Conservation (phyloP, 2,888 invertebrate genomes). For the Cheilosia variabilis region DNA sequence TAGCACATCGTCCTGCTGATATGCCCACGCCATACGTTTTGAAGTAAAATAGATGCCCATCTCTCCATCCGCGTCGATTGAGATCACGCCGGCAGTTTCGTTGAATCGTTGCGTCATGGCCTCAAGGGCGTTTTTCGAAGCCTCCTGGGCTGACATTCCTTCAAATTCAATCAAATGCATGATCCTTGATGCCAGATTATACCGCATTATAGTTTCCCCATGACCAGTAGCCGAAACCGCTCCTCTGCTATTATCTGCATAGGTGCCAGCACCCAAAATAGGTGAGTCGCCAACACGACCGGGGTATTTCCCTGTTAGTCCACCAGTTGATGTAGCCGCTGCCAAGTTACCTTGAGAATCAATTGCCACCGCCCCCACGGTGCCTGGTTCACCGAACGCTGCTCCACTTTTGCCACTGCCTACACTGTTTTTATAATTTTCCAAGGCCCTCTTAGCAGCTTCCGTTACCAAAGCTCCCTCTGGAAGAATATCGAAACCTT, state of each 20-base stretch:
- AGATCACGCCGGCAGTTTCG: slow-evolving; percentile 90
- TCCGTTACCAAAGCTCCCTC: slow-evolving; percentile 88
- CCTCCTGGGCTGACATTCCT: slow-evolving; percentile 85
- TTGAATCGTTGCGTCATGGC: slow-evolving; percentile 88
- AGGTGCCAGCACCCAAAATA: slow-evolving; percentile 89
- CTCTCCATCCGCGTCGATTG: slow-evolving; percentile 85
- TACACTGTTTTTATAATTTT: slow-evolving; percentile 80
- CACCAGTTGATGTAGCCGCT: slow-evolving; percentile 93
- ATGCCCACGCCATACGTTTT: slow-evolving; percentile 63
- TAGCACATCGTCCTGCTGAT: slow-evolving; percentile 42
- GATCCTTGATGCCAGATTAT: slow-evolving; percentile 89
- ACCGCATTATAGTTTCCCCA: slow-evolving; percentile 92
- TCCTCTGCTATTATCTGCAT: slow-evolving; percentile 89
- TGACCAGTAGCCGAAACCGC: slow-evolving; percentile 93
- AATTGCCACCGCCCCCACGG: slow-evolving; percentile 93
- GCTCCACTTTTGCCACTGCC: slow-evolving; percentile 1
- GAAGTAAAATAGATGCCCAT: slow-evolving; percentile 63
- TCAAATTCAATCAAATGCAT: slow-evolving; percentile 87
- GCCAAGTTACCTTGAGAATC: slow-evolving; percentile 87
- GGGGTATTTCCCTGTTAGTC: slow-evolving; percentile 90
- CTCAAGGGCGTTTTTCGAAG: slow-evolving; percentile 86
- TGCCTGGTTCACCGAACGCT: slow-evolving; percentile 86
- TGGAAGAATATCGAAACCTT: slow-evolving; percentile 86
- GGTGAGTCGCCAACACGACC: slow-evolving; percentile 92
- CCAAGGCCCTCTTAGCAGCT: slow-evolving; percentile 85